Evolutionary conservation across 2,113 vertebrate genomes (phyloP).

Genomic region (Spilogale gracilis): DNA sequence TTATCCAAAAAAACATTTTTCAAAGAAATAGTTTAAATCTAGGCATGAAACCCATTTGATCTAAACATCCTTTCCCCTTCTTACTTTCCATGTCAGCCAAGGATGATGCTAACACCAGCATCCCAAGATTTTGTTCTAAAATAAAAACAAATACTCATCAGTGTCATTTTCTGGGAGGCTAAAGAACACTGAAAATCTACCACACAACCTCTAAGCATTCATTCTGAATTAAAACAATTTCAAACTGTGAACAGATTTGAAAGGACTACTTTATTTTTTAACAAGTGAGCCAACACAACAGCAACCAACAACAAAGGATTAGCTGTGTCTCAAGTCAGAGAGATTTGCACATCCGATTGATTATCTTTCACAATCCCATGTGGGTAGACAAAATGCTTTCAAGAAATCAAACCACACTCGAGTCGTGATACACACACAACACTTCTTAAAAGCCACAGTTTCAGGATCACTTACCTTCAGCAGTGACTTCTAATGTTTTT

Average conservation of each 20-base stretch:
- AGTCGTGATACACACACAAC: conserved; percentile 9
- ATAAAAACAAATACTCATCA: conserved; percentile 23
- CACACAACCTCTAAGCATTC: neutral
- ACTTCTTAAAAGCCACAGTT: neutral
- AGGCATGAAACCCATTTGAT: conserved; percentile 33
- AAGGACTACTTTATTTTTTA: conserved; percentile 30
- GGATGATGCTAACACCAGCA: neutral
- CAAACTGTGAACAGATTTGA: conserved; percentile 37
- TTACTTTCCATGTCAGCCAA: conserved; percentile 9
- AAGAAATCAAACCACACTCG: conserved; percentile 21
- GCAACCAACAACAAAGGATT: conserved; percentile 43
- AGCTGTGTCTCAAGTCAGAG: neutral
- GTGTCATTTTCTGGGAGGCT: conserved; percentile 11
- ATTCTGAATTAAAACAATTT: conserved; percentile 47
- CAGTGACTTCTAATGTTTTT: conserved; percentile 5
- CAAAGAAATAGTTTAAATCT: conserved; percentile 17
- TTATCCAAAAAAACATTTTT: neutral
- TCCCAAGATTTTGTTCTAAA: conserved; percentile 35
- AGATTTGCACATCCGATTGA: neutral
- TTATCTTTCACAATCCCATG: conserved; percentile 15
- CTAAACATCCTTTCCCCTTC: neutral
- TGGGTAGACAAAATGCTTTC: neutral
- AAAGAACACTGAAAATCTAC: conserved; percentile 31
- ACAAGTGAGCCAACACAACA: neutral
- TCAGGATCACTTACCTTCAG: conserved; percentile 38